Percentiles rank a stretch among this genome's conserved stretches.
Evolutionary conservation across 2,113 vertebrate genomes (phyloP).

Genomic region (Pituophis catenifer): DNA sequence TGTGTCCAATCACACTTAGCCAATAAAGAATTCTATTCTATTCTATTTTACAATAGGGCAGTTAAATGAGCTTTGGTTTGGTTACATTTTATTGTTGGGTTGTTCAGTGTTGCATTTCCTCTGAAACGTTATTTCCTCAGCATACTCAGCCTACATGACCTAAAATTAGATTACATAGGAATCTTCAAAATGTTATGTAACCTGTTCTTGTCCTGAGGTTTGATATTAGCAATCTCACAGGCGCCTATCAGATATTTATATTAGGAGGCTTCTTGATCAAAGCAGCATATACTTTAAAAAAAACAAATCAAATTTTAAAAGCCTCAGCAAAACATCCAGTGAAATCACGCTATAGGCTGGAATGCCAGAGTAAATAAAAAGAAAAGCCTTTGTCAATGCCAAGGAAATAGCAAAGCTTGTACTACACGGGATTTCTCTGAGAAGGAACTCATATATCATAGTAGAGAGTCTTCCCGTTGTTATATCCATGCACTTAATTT

Average conservation of each 20-base stretch:
- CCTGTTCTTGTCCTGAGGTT: neutral
- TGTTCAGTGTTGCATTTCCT: neutral
- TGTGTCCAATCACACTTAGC: too few species aligned
- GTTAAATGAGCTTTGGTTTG: neutral
- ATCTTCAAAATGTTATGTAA: neutral
- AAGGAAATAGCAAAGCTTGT: neutral
- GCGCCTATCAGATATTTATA: neutral
- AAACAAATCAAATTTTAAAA: neutral
- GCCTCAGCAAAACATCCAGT: neutral
- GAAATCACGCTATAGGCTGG: neutral
- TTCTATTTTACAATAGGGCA: neutral
- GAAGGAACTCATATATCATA: neutral
- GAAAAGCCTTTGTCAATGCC: neutral
- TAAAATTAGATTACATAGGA: neutral
- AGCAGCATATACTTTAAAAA: neutral
- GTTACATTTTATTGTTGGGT: neutral
- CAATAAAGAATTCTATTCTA: too few species aligned
- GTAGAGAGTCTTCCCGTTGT: neutral
- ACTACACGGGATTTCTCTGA: neutral
- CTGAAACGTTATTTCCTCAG: neutral
- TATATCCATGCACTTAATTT: neutral
- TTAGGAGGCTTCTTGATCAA: neutral
- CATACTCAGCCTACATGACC: neutral
- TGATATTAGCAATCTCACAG: neutral
- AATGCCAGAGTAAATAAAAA: neutral